Base-by-base conservation (phyloP, 2,113 vertebrate species). In the Archilochus colubris region DNA sequence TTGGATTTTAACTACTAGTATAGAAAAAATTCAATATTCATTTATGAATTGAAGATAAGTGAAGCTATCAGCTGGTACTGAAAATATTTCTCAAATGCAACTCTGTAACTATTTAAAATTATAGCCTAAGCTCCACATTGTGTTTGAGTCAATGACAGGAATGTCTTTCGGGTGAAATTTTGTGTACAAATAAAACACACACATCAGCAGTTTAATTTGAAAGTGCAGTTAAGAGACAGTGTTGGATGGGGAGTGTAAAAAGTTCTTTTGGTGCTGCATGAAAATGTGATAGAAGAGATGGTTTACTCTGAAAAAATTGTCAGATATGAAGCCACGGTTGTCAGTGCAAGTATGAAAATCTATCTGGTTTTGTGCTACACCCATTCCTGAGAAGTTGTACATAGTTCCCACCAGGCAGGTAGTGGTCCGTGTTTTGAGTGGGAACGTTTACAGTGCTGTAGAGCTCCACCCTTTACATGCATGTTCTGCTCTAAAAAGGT, bases 81-180 rank as follows among this genome's bases (percentile, higher is more conserved):
- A 67, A 91, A 94, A 50, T 86, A n/a, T 81, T 93, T 78, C 50
- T 81, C 85, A 88, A 64, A 54, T 78, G 44, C 48, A 86, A 10
- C 38, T 85, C 70, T 44, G 7, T 72, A 30, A 46, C 68, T 75
- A 24, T 70, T 88, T 73, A 43, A 87, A 91, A 88, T 82, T 55
- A 31, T 46, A 74, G 18, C 7, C 82, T 90, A 57, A 67, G 44
- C 51, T 80, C 43, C 40, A 12, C 70, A 40, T 76, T 38, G 0
- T 62, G 15, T 82, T 77, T 87, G 70, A 66, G 46, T 68, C 61
- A 43, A 82, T 79, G n/a, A 84, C 51, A 77, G 54, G 50, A 92
- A 94, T 75, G 85, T 85, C 28, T 70, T 95, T 59, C 69, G 44
- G 73, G 53, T 79, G 54, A 91, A 91, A 86, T 76, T 66, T 61